phyloP scores from a whole-genome alignment of 2,113 vertebrate genomes.

The Brachyhypopomus occidentalis region DNA sequence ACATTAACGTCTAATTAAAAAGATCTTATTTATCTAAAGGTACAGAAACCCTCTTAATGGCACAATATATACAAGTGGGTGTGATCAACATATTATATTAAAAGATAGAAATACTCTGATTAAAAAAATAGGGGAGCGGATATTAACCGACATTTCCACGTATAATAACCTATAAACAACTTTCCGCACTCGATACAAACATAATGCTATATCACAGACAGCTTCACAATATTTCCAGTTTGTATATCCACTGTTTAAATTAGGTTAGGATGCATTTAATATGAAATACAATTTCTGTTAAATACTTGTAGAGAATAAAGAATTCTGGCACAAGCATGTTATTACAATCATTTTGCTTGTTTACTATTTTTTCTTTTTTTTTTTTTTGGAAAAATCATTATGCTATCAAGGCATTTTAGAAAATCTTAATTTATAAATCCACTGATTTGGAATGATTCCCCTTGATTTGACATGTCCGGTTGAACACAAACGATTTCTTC shows the following conservation, averaged over 20 bases:
- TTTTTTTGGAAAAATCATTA: background rate
- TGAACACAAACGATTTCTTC: conserved; percentile 2
- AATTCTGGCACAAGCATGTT: too few species aligned
- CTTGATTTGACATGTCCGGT: background rate
- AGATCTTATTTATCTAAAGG: background rate
- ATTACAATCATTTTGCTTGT: background rate
- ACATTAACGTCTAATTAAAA: too few species aligned
- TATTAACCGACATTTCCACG: too few species aligned
- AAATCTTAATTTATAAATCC: background rate
- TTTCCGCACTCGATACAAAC: background rate
- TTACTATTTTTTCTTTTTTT: background rate
- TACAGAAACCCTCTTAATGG: background rate
- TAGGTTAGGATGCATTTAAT: background rate
- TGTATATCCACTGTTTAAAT: background rate
- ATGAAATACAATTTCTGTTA: too few species aligned
- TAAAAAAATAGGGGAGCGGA: too few species aligned
- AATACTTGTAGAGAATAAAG: background rate
- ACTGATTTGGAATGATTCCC: conserved; percentile 8
- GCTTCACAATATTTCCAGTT: background rate
- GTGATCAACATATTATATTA: too few species aligned
- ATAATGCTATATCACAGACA: background rate
- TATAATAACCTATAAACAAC: too few species aligned
- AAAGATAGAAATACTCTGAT: too few species aligned
- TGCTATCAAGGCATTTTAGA: background rate
- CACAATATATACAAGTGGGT: background rate